These are phyloP conservation scores for Tenthredo notha DNA, from an alignment of 2,888 invertebrate species.

Conservation along the genomic window DNA sequence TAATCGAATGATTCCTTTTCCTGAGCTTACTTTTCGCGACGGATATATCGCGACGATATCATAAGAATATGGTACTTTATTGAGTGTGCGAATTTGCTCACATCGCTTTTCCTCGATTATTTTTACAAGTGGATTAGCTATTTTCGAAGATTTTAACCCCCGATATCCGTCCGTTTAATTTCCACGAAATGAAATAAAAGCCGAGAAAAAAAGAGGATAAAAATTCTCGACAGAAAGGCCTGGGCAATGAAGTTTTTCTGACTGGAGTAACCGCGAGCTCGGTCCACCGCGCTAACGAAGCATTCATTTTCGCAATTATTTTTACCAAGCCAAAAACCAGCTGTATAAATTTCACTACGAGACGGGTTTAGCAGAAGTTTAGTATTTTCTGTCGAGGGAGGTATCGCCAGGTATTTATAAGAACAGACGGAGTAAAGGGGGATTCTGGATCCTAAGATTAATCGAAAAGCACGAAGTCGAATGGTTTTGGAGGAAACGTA, in stretches of 20 bases:
- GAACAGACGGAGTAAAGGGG: not conserved
- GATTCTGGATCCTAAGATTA: slow-evolving; percentile 28
- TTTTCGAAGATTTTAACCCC: not conserved
- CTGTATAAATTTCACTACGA: slow-evolving; percentile 31
- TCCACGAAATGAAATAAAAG: not conserved
- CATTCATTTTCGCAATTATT: slow-evolving; percentile 44
- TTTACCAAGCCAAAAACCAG: slow-evolving; percentile 22
- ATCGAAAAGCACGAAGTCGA: slow-evolving; percentile 39
- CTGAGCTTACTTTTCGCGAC: not conserved
- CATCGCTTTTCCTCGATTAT: not conserved
- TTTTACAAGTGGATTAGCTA: not conserved
- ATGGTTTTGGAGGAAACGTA: slow-evolving; percentile 21
- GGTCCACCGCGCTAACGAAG: slow-evolving; percentile 40
- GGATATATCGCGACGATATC: not conserved
- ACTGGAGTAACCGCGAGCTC: not conserved
- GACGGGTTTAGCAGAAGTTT: slow-evolving; percentile 22
- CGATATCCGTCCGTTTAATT: not conserved
- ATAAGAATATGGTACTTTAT: not conserved
- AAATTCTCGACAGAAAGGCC: not conserved
- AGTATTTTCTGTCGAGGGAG: not conserved
- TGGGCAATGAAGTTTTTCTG: not conserved
- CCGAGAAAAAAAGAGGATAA: not conserved
- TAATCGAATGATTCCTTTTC: slow-evolving; percentile 1
- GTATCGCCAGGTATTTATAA: slow-evolving; percentile 2
- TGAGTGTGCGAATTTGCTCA: not conserved